Base-by-base conservation (phyloP, 1,140 invertebrate species). In the Phenacoccus solenopsis region DNA sequence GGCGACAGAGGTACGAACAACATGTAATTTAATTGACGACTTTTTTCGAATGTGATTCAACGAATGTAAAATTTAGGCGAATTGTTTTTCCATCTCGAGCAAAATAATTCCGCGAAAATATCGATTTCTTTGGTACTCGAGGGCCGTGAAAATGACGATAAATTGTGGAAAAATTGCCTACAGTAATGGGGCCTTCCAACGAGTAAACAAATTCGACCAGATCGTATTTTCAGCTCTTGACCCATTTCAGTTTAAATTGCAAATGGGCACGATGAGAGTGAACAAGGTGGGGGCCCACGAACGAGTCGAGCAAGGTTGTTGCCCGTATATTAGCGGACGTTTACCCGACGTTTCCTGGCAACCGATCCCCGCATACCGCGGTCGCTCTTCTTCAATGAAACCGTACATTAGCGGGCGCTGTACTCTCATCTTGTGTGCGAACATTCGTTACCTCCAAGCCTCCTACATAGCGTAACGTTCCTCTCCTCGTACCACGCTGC, bases 301-400 rank as follows among this genome's bases (percentile, higher is more conserved):
- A 64, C 59, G 59, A 64, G 21, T 64, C 59, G 59, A 64, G 20
- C 59, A 64, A 64, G 59, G 59, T 64, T 64, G 59, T 64, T 64
- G 59, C 59, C 59, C 59, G 59, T 64, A 25, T 27, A 64, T 64
- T 27, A 64, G 59, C 59, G 59, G 59, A 24, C 59, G 59, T 64
- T 64, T 64, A 64, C 59, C 59, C 59, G 21, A 25, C 59, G 59
- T 64, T 64, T 64, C 59, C 25, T 64, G 59, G 59, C 59, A 64
- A 64, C 59, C 22, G 20, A 24, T 24, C 7, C 59, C 5, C 59
- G 38, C 20, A n/a, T 49, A 49, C 38, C 38, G 13, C 38, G 5
- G 38, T n/a, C 13, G 13, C 12, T n/a, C 38, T 49, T 4, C 38
- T 49, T 49, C 38, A 49, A 16, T 49, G 13, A 49, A 49, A 49